A percentile compares a stretch with the other conserved stretches of the same genome.
phyloP scores from a whole-genome alignment of 1,140 invertebrate genomes.

The Drosophila obscura region DNA sequence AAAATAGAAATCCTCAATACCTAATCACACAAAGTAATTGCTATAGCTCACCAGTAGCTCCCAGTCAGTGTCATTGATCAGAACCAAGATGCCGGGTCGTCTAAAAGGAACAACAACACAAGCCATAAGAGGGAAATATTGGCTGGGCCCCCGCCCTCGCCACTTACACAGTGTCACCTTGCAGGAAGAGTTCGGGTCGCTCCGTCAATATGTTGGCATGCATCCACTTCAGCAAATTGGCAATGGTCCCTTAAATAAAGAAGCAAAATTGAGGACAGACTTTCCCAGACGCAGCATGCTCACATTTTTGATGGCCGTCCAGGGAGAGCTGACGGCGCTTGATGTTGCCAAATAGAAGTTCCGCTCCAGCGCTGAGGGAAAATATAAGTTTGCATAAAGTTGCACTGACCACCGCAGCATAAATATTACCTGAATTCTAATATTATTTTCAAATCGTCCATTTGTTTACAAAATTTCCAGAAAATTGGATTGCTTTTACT shows the following conservation, averaged over 20 bases:
- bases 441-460: constrained; percentile 61
- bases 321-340: constrained; percentile 89
- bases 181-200: constrained; percentile 94
- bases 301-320: constrained; percentile 84
- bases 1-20: constrained; percentile 11
- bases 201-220: constrained; percentile 93
- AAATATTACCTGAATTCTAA: constrained; percentile 73
- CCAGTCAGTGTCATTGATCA: constrained; percentile 97
- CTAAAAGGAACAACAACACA: constrained; percentile 84
- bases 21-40: background rate
- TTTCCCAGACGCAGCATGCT: constrained; percentile 50
- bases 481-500: background rate
- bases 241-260: constrained; percentile 88
- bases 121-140: constrained; percentile 17
- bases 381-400: background rate
- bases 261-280: constrained; percentile 4
- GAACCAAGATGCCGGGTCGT: constrained; percentile 94
- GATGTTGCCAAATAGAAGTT: constrained; percentile 92
- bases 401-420: background rate
- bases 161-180: constrained; percentile 91
- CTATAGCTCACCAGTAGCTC: constrained; percentile 89
- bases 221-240: constrained; percentile 91
- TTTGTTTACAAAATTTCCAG: constrained; percentile 1
- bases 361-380: constrained; percentile 90
- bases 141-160: background rate